Percentiles rank a stretch among this genome's conserved stretches.
Evolutionary conservation across 92 coral and sea anemone genomes (phyloP).

Genomic region (Meandrina meandrites): DNA sequence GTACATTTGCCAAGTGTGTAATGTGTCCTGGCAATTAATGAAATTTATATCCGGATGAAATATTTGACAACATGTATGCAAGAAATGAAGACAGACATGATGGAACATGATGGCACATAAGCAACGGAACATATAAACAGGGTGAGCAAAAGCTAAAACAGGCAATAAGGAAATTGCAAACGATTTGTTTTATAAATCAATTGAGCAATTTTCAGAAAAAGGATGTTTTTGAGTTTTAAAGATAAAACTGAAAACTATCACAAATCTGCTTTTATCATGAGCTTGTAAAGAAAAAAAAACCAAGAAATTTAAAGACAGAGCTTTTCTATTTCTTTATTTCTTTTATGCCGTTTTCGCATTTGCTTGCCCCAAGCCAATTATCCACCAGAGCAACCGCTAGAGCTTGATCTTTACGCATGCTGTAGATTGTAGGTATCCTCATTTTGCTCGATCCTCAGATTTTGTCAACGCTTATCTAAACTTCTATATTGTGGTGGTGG

Average conservation of each 20-base stretch:
- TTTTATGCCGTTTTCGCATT: neutral
- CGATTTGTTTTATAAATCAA: no score
- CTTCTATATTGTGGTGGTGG: no score
- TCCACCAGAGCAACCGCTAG: no score
- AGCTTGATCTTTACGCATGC: no score
- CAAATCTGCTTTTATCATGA: neutral
- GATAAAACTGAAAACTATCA: neutral
- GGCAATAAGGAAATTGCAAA: neutral
- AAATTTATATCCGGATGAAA: neutral
- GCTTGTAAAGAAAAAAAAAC: neutral
- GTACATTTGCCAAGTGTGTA: slow-evolving; percentile 75
- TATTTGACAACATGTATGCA: neutral
- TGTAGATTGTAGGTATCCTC: neutral
- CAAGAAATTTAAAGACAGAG: no score
- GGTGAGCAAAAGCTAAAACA: neutral
- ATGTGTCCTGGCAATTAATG: neutral
- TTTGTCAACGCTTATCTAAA: neutral
- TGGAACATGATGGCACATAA: no score
- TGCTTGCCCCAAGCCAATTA: neutral
- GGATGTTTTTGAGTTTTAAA: neutral
- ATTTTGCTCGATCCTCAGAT: neutral
- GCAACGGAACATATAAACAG: neutral
- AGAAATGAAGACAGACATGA: neutral
- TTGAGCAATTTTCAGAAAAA: no score
- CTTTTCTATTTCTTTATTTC: neutral